These are phyloP conservation scores for Halotydeus destructor DNA, from an alignment of 1,140 invertebrate species.

Conservation along the genomic window DNA sequence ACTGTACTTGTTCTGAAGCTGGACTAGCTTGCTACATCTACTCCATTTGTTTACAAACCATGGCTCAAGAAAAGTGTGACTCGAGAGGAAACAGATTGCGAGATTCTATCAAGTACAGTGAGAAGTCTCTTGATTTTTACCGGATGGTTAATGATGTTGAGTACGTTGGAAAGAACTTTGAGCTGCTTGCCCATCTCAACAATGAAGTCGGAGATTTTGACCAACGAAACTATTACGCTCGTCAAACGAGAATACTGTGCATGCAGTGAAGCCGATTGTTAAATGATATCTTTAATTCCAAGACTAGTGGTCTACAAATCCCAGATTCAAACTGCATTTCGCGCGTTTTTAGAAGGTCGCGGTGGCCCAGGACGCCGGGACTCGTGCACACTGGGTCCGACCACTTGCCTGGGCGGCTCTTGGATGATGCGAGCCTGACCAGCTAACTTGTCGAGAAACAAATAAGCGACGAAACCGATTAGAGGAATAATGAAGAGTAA, in stretches of 20 bases:
- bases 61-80: not conserved
- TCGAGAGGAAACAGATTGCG: not conserved
- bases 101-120: not conserved
- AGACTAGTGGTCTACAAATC: too few species aligned
- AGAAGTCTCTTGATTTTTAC: constrained; percentile 2
- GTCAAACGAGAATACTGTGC: not conserved
- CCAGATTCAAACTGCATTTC: too few species aligned
- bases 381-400: too few species aligned
- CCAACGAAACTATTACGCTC: not conserved
- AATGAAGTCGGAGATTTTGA: not conserved
- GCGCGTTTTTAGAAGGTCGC: too few species aligned
- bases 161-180: not conserved
- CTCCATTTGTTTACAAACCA: not conserved
- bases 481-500: too few species aligned
- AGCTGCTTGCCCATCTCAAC: constrained; percentile 4
- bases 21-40: constrained; percentile 2
- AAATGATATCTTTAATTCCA: too few species aligned
- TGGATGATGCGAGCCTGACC: too few species aligned
- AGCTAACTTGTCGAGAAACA: too few species aligned
- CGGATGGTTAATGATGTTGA: constrained; percentile 1
- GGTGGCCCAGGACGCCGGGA: too few species aligned
- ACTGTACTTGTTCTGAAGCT: not conserved
- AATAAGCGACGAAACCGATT: too few species aligned
- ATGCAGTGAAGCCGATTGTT: too few species aligned
- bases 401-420: too few species aligned